Evolutionary conservation across 2,888 invertebrate species (phyloP), one percentile per base, ranked within the genome.

Genomic region (Colletes collaris): DNA sequence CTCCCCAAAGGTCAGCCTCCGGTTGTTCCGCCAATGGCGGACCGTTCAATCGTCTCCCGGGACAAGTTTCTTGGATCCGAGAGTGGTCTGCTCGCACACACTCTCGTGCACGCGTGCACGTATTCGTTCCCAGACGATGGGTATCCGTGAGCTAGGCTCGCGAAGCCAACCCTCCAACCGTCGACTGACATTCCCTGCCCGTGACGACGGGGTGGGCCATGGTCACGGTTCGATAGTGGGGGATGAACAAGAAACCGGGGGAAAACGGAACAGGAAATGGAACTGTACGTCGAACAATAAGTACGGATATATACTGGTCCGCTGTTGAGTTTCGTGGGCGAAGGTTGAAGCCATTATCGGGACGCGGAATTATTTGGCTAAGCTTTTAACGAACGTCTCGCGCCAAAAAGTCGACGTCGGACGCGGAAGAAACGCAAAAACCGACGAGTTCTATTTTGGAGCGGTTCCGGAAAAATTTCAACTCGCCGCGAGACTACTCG

Each of bases 1-100:
- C 74, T 74, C 84, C 82, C 73, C 37, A 87, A 87, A 86, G 82
- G 87, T 86, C 87, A 87, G 79, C 78, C 87, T 82, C 67, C 75
- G 66, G 75, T 66, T 80, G 85, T 84, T 79, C 74, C 76, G 62
- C 87, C 85, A 86, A 86, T 86, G 79, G 87, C 85, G 72, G 69
- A 56, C 64, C 64, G 71, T 76, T 79, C 79, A 64, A 86, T 79
- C 82, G 81, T 74, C 84, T 72, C 85, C 53, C 44, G 83, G 72
- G 83, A 80, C 77, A 46, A 80, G 79, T 65, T 82, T 56, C 84
- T 84, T 68, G 70, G 65, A 59, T 52, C 52, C 16, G 11, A 55
- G 16, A 55, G 52, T 63, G 13, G 35, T 13, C 27, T 49, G 8
- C 35, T 49, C 63, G 44, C 58, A 56, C 73, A 35, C 44, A 10